These are phyloP conservation scores for Sarcophaga caerulescens DNA, from an alignment of 2,888 invertebrate genomes.

Conservation along the genomic window DNA sequence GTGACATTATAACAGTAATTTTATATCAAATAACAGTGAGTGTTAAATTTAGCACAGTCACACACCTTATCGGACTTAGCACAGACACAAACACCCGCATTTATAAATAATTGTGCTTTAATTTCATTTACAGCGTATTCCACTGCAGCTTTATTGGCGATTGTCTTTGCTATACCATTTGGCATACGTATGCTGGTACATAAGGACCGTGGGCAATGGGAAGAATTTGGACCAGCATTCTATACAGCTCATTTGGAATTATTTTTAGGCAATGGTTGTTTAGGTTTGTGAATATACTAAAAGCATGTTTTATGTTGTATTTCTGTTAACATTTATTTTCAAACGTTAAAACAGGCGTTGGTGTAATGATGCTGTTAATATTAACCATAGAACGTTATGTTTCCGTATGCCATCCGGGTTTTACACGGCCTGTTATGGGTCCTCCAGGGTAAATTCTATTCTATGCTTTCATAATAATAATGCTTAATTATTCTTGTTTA, in stretches of 20 bases:
- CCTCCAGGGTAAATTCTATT: constrained; percentile 82
- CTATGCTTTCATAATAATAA: constrained; percentile 22
- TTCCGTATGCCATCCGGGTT: constrained; percentile 88
- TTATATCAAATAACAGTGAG: too few species aligned
- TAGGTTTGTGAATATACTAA: constrained; percentile 81
- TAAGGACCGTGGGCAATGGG: constrained; percentile 86
- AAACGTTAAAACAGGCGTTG: constrained; percentile 82
- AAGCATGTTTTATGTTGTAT: neutral
- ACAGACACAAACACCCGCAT: too few species aligned
- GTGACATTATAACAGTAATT: too few species aligned
- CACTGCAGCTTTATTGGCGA: constrained; percentile 88
- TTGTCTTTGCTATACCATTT: constrained; percentile 87
- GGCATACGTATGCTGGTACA: constrained; percentile 86
- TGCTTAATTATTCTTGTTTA: constrained; percentile 23
- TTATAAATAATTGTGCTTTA: neutral
- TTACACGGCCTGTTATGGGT: constrained; percentile 85
- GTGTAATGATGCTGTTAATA: constrained; percentile 88
- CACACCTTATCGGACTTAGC: too few species aligned
- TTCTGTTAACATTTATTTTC: neutral
- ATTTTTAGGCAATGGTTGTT: constrained; percentile 87
- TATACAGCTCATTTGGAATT: constrained; percentile 87
- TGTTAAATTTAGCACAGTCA: neutral
- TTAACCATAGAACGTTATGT: constrained; percentile 88
- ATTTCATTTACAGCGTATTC: constrained; percentile 85
- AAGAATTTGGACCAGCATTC: constrained; percentile 85